Evolutionary conservation across 2,888 invertebrate species (phyloP).

Genomic region (Acanthosoma haemorrhoidale): DNA sequence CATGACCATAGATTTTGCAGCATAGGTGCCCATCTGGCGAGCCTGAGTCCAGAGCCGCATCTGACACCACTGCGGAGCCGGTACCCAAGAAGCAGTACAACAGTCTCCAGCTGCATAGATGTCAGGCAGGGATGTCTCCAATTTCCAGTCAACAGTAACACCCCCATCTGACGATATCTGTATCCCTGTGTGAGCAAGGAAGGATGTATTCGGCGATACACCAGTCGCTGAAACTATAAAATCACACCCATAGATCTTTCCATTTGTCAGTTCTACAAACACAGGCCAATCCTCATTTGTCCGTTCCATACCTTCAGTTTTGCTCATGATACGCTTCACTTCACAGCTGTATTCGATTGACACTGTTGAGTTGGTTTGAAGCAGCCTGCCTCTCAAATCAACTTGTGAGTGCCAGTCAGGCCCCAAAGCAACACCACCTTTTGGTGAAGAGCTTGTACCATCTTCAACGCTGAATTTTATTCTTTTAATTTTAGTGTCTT

Average conservation of each 20-base stretch:
- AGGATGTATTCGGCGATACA: conserved; percentile 60
- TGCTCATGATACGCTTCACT: conserved; percentile 53
- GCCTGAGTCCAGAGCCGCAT: conserved; percentile 98
- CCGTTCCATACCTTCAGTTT: conserved; percentile 28
- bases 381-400: conserved; percentile 53
- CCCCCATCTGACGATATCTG: conserved; percentile 68
- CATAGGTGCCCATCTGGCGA: conserved; percentile 92
- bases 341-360: conserved; percentile 50
- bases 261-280: conserved; percentile 67
- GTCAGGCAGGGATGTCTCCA: conserved; percentile 70
- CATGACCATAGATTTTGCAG: conserved; percentile 81
- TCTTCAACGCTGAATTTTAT: conserved; percentile 56
- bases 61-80: conserved; percentile 80
- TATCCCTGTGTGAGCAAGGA: conserved; percentile 44
- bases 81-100: conserved; percentile 73
- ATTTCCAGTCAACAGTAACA: conserved; percentile 73
- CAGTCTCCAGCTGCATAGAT: conserved; percentile 96
- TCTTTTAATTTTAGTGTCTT: conserved; percentile 50
- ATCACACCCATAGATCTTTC: conserved; percentile 70
- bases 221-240: conserved; percentile 94
- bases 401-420: conserved; percentile 89
- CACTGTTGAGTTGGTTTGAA: conserved; percentile 47
- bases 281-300: conserved; percentile 57
- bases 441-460: conserved; percentile 49
- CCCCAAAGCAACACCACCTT: conserved; percentile 80